Conservation (phyloP, 2,888 invertebrate genomes). For the Dorcus parallelipipedus region DNA sequence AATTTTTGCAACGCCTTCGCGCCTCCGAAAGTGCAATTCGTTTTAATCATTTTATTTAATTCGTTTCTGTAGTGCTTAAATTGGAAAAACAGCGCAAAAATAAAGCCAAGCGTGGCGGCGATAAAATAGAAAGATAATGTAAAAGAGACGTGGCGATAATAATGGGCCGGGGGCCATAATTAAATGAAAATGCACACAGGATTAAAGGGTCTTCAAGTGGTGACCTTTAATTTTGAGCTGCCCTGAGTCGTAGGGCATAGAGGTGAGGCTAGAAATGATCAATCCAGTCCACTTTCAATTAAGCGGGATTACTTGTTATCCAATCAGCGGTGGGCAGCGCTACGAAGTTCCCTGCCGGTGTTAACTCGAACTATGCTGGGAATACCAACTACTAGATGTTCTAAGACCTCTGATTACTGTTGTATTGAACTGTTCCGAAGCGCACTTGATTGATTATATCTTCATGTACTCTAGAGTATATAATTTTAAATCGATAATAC, state of each 20-base stretch:
- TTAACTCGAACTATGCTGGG: conserved; percentile 36
- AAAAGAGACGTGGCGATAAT: background rate
- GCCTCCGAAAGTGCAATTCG: too few species aligned
- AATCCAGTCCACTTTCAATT: conserved; percentile 48
- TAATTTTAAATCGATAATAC: too few species aligned
- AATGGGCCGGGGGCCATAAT: conserved; percentile 10
- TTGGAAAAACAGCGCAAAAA: too few species aligned
- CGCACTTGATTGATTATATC: conserved; percentile 3
- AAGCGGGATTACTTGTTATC: conserved; percentile 48
- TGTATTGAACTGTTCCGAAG: background rate
- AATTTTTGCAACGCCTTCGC: too few species aligned
- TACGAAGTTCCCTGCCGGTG: conserved; percentile 36
- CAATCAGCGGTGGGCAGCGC: conserved; percentile 40
- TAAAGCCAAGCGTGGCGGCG: too few species aligned
- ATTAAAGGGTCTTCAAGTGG: conserved; percentile 20
- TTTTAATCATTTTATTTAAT: too few species aligned
- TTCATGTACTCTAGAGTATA: too few species aligned
- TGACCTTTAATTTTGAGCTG: conserved; percentile 23
- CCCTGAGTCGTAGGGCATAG: background rate
- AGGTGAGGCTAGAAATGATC: conserved; percentile 32
- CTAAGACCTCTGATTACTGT: conserved; percentile 23
- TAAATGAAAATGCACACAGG: conserved; percentile 19
- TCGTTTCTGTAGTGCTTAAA: too few species aligned
- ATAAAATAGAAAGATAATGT: background rate
- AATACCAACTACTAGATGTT: conserved; percentile 28